A percentile compares a stretch with the other conserved stretches of the same genome.
Evolutionary conservation across 2,113 vertebrate species (phyloP).

Genomic region (Orycteropus afer): DNA sequence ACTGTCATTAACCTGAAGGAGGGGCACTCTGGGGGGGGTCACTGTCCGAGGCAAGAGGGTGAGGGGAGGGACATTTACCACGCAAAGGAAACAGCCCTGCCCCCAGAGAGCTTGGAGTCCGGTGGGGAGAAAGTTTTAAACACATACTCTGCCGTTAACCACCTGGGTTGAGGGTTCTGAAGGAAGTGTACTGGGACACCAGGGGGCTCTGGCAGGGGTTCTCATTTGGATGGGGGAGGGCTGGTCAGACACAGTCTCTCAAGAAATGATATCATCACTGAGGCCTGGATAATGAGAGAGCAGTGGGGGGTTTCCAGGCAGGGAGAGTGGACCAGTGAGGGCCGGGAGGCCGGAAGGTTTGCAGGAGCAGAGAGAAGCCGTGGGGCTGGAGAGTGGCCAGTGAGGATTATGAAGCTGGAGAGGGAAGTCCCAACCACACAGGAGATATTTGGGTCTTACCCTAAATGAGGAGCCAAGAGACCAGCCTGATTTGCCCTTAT

Average conservation of each 20-base stretch:
- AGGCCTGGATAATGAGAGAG: neutral
- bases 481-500: neutral
- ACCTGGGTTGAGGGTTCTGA: neutral
- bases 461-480: neutral
- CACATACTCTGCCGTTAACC: neutral
- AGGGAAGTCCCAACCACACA: accelerated
- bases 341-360: neutral
- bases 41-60: neutral
- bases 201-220: neutral
- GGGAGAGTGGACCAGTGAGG: too few species aligned
- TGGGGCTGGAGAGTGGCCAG: neutral
- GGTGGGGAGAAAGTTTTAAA: neutral
- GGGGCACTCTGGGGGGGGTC: neutral
- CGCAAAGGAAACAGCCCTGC: neutral
- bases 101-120: neutral
- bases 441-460: neutral
- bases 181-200: neutral
- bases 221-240: neutral
- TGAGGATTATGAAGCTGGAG: neutral
- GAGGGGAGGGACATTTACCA: too few species aligned
- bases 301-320: neutral
- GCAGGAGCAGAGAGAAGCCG: neutral
- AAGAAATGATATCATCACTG: neutral
- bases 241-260: neutral
- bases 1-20: neutral